Base-by-base conservation (phyloP, 2,888 invertebrate genomes). In the Habroteleia sp. region DNA sequence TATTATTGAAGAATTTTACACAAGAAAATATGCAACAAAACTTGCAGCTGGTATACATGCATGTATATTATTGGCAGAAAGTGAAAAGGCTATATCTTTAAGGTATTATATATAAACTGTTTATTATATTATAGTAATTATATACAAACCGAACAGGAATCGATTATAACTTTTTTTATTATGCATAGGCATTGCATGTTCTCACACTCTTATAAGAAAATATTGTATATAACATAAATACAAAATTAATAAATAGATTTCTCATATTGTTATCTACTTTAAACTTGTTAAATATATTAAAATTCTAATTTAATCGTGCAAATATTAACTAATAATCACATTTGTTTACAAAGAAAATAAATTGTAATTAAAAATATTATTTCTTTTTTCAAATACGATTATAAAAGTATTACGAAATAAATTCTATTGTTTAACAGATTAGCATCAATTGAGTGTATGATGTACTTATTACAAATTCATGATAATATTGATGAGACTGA, bases 11-110 rank as follows among this genome's bases (percentile, higher is more conserved):
- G 78, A 85, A 27, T 88, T 93, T 58, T 93, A 93, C 78, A 86
- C 89, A 13, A 89, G 91, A 68, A 89, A 91, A 50, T 90, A 92
- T 72, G 90, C 91, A 1, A 89, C 92, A 0, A 89, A 92, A 79
- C 82, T 95, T 39, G 93, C 93, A 1, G 92, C 93, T 82, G 91
- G 93, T 44, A 89, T 95, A 39, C 92, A 92, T 79, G 90, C 93
- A 0, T 90, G 92, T 8, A 89, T 93, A 0, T 92, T 93, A 78
- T 88, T 95, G 10, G 92, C 93, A 5, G 92, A 92, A 83, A 86
- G 89, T 25, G 95, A 95, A 84, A 93, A 91, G 83, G 91, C 92
- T 31, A 89, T 91, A 27, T 86, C 90, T 37, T 87, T 95, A 7
- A 92, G 93, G 93, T 94, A 14, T 8, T 33, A 1, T 6, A 25